Evolutionary conservation across 1,140 invertebrate species (phyloP), one percentile per base, ranked within the genome.

Genomic region (Drosophila seguyi): DNA sequence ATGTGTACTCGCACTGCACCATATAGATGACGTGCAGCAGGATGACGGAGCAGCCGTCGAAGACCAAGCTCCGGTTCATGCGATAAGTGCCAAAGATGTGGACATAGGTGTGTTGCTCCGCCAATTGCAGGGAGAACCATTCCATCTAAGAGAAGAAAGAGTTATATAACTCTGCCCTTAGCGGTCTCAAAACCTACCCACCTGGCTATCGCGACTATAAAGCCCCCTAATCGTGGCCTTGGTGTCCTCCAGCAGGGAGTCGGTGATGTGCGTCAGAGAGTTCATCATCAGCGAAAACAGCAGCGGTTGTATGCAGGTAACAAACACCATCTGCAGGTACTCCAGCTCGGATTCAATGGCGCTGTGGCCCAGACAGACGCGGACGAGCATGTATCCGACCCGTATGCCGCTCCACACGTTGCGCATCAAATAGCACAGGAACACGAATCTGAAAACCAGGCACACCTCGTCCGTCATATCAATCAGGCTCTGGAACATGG

Each of bases 11-110:
- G 20, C 38, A 36, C 25, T 81, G 79, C 0, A 82, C 22, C 74
- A 81, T 79, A n/a, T 75, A 83, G 5, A 79, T 55, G 11, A 79
- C 31, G 22, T 83, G 47, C 16, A 83, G 44, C 4, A 79, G 18
- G 4, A 75, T 79, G 10, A 50, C 31, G 0, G 60, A 47, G 14
- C 48, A 29, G 13, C 67, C 31, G n/a, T 53, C 29, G 18, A 75
- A 79, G 1, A 61, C 29, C 22, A 83, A 8, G 8, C 55, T 45
- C 0, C 45, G 42, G 58, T 83, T 79, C 13, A 84, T 66, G 25
- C n/a, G 67, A 11, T 60, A 59, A 4, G 38, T 31, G 1, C 71
- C 63, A 18, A 79, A 67, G 14, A 75, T 57, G 8, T 63, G 41
- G 5, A 84, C 34, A 8, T 59, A 38, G 1, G 57, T 75, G 22